Conservation (phyloP, 2,113 vertebrate species). For the Fregata magnificens region DNA sequence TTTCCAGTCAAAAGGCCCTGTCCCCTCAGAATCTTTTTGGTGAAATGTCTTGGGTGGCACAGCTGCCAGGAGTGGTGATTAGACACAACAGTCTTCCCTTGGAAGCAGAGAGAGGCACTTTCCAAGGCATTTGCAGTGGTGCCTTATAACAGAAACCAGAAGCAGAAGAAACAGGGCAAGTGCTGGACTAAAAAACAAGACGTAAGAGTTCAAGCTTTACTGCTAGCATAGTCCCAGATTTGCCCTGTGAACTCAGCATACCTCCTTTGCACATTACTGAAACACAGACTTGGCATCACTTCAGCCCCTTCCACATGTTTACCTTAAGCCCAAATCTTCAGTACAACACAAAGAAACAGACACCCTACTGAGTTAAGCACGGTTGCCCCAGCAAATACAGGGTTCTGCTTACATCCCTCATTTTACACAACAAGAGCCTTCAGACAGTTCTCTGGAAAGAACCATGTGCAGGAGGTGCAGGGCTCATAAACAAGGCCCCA, state of each 20-base stretch:
- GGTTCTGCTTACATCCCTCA: accelerated
- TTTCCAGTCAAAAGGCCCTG: neutral
- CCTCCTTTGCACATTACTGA: neutral
- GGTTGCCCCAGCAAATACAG: neutral
- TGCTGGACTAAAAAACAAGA: neutral
- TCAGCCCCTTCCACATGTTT: neutral
- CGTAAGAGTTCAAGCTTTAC: neutral
- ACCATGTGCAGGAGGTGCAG: accelerated
- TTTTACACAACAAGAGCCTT: neutral
- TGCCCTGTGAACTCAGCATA: neutral
- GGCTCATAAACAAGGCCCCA: neutral
- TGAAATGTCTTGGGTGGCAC: neutral
- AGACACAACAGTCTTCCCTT: neutral
- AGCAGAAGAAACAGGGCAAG: neutral
- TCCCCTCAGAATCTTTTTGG: neutral
- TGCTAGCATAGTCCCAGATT: neutral
- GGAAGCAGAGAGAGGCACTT: neutral
- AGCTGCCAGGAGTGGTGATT: neutral
- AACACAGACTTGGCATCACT: too few species aligned
- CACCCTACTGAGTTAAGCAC: accelerated
- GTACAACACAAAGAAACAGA: too few species aligned
- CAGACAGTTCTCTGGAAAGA: neutral
- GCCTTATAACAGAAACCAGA: neutral
- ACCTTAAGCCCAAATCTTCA: neutral
- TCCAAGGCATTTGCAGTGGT: neutral